Base-by-base conservation (phyloP, 2,797 vertebrate species). In the Lepilemur ruficaudatus region DNA sequence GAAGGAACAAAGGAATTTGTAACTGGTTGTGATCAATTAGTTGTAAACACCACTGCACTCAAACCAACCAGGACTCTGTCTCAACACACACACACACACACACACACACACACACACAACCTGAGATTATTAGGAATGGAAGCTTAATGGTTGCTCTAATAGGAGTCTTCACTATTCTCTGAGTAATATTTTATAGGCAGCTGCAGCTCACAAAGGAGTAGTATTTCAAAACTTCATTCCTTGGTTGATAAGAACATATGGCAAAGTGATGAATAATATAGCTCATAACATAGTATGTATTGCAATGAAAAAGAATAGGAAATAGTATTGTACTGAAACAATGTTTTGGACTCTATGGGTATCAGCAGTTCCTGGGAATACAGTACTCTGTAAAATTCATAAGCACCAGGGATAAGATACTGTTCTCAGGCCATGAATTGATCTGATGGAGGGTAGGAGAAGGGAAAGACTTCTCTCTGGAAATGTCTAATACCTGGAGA, bases 161-260 rank as follows among this genome's bases (percentile, higher is more conserved):
- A 83, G 50, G 41, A 85, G 69, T 32, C 79, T 70, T 91, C 52
- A 63, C 70, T 50, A 1, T 82, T 59, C 32, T 79, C 23, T 82
- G 59, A 75, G 73, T 93, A 69, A 55, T 89, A 32, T 80, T 91
- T 90, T 90, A 75, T 83, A 73, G 73, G 63, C 12, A 70, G 50
- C 32, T 22, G 30, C 20, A 81, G 63, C 35, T 69, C 79, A 80
- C 91, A 23, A 84, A 91, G 55, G 91, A 70, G 41, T 87, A 41
- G 52, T 83, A 52, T 95, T 96, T 93, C 55, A 96, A 76, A 92
- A 89, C 81, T 79, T 91, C 30, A 63, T 83, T 93, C 80, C 92
- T 89, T 75, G 84, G 38, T 67, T 97, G 94, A 67, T 97, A 81
- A 92, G 88, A 90, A 57, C 41, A 59, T 57, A 78, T 81, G 52